Base-by-base conservation (phyloP, 2,888 invertebrate genomes). In the Ophion ellenae region DNA sequence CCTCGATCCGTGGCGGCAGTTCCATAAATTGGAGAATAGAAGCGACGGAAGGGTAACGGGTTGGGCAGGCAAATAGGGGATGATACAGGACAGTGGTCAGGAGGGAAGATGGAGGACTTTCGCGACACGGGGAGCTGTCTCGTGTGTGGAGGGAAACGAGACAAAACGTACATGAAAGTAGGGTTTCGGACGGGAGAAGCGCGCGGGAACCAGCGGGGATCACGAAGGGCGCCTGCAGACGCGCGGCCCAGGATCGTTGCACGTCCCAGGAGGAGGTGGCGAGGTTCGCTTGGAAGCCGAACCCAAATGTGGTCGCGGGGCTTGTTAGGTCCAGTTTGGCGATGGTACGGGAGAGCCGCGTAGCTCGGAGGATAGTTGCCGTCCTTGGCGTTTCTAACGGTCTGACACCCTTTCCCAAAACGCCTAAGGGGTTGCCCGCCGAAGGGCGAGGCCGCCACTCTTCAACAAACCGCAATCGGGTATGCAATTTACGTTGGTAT, bases 401-500 rank as follows among this genome's bases (percentile, higher is more conserved):
- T 67, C 80, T 66, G 76, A 84, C 80, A 84, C 84, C 66, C 79
- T 66, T 64, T 83, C 59, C 63, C 81, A 63, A 47, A 85, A 83
- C 74, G 84, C 84, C 84, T 76, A 71, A 81, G 84, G 84, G 80
- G n/a, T 71, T 36, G 71, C 71, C 47, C 47, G 71, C 71, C 71
- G 74, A 83, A 61, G 70, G 76, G 73, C 40, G 88, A 86, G 89
- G 88, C 11, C 86, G 86, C 88, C 87, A 90, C 91, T 91, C 90
- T 91, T 91, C 91, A 91, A 89, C 88, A 87, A 88, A 92, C 92
- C 92, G 90, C 91, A 92, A 91, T 92, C 89, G 91, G 90, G 91
- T 91, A 91, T 91, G 92, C 91, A 92, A 92, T 92, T 92, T 92
- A 92, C 91, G 91, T 84, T 91, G 91, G 90, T 91, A 90, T 92